Base-by-base conservation (phyloP, 1,140 invertebrate species). In the Neodiprion pinetum region DNA sequence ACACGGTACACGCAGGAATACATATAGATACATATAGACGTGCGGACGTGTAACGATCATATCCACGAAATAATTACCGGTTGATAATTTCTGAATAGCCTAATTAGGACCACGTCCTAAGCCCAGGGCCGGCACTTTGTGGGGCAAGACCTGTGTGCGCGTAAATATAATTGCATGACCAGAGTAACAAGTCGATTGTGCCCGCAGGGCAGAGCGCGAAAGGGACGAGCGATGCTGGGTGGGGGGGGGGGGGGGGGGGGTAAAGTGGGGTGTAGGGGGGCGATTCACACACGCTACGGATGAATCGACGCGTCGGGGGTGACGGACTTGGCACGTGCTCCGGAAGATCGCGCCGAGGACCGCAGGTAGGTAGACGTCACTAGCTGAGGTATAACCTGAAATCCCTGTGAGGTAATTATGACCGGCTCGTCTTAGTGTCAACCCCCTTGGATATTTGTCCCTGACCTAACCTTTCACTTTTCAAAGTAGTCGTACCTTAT, bases 21-120 rank as follows among this genome's bases (percentile, higher is more conserved):
- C 17, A 40, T 40, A 40, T 40, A 40, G 28, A 5, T 40, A 40
- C 28, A 40, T 1, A 40, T 40, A 40, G 28, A 40, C 28, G 28
- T 40, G 28, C 0, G 1, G 2, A 40, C 28, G 5, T 40, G 5
- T 40, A 40, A 40, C 28, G 28, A 40, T 40, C 2, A 40, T 40
- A 40, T 40, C 2, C 28, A 2, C 28, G 28, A 2, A 40, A 79
- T 87, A 87, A 87, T 87, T 87, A 79, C 77, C 74, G 77, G 85
- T 85, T 83, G 81, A 83, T 79, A 81, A 79, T 82, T 78, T 78
- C 78, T 86, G 85, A 87, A 87, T 85, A 79, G 82, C 82, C 11
- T 82, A 85, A 86, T 87, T 86, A 86, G 28, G 28, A 40, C 28
- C 28, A 40, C 28, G 28, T 40, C 28, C 2, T 40, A 40, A 40